A percentile compares a stretch with the other conserved stretches of the same genome.
Evolutionary conservation across 1,140 invertebrate species (phyloP).

Genomic region (Drosophila sproati): DNA sequence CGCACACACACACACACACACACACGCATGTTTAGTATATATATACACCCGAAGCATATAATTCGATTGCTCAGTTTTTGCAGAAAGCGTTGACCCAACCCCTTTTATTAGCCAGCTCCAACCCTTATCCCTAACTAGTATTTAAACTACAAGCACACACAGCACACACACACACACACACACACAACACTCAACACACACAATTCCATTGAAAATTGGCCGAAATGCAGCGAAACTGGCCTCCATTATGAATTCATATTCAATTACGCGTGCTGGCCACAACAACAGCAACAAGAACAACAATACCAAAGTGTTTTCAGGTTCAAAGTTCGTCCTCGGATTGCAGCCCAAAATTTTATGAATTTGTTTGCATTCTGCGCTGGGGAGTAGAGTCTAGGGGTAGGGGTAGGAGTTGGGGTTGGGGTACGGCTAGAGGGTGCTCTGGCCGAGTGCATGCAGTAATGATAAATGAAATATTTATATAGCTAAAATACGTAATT

Average conservation of each 20-base stretch:
- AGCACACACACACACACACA: neutral
- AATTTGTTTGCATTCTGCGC: conserved; percentile 59
- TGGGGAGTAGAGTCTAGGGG: conserved; percentile 2
- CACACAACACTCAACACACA: neutral
- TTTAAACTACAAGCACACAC: conserved; percentile 7
- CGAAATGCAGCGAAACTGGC: conserved; percentile 19
- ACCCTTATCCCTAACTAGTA: conserved; percentile 7
- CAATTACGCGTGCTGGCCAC: conserved; percentile 67
- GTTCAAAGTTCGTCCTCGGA: conserved; percentile 48
- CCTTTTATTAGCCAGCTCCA: neutral
- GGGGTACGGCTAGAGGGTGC: neutral
- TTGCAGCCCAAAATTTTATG: conserved; percentile 30
- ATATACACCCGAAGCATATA: neutral
- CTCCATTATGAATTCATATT: conserved; percentile 80
- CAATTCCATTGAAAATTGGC: conserved; percentile 7
- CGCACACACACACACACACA: neutral
- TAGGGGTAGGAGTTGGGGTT: neutral
- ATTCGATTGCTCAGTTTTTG: conserved; percentile 52
- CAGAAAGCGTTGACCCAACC: conserved; percentile 13
- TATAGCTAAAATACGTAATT: conserved; percentile 83
- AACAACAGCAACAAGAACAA: conserved; percentile 2
- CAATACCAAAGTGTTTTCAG: neutral
- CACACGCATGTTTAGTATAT: neutral
- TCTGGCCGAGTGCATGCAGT: conserved; percentile 49
- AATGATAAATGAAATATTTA: conserved; percentile 82